Conservation (phyloP, 1,140 invertebrate genomes). For the Delia radicum region DNA sequence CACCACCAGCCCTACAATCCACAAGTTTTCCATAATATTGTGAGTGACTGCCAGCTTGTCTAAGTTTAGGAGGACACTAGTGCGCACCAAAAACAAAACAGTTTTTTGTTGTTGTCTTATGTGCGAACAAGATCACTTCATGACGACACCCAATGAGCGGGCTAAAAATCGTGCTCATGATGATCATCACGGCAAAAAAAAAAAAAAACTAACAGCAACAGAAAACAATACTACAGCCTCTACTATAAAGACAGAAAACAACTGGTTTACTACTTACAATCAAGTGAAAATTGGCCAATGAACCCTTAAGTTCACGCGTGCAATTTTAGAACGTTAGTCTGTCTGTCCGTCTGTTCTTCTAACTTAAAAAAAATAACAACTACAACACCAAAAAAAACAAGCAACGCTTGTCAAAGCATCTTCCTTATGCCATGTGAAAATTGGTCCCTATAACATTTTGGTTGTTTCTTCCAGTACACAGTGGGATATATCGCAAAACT, state of each 20-base stretch:
- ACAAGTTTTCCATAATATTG: background rate
- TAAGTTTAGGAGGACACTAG: background rate
- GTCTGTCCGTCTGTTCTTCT: no score
- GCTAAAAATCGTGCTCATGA: conserved; percentile 14
- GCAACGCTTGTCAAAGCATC: conserved; percentile 13
- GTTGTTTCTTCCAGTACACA: no score
- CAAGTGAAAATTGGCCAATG: conserved; percentile 23
- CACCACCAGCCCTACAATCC: background rate
- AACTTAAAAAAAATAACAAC: background rate
- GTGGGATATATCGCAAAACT: no score
- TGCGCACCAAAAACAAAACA: background rate
- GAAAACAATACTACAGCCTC: background rate
- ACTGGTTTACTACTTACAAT: conserved; percentile 8
- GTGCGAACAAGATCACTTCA: conserved; percentile 23
- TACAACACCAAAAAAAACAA: background rate
- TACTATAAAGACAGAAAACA: background rate
- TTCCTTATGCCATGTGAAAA: conserved; percentile 21
- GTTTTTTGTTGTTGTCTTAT: conserved; percentile 13
- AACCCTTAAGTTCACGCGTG: conserved; percentile 21
- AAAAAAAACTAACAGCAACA: background rate
- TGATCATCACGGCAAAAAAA: background rate
- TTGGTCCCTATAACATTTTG: background rate
- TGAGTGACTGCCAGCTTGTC: conserved; percentile 19
- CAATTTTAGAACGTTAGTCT: conserved; percentile 2
- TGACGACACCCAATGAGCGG: conserved; percentile 22